phyloP scores from a whole-genome alignment of 2,797 vertebrate species.

The Gadopsis marmoratus region DNA sequence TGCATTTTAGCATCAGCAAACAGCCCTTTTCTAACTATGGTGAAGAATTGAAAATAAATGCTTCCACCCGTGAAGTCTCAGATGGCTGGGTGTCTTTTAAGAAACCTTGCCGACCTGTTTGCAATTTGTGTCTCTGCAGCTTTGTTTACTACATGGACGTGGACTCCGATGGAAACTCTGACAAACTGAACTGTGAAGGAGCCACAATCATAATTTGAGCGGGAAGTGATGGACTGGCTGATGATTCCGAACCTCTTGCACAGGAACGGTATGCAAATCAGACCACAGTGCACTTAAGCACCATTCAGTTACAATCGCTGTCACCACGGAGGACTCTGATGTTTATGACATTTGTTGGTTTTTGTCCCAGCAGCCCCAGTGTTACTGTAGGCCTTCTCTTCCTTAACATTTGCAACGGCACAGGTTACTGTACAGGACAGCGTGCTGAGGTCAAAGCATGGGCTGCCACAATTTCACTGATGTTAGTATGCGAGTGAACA shows the following conservation, averaged over 20 bases:
- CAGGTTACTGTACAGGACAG: slow-evolving; percentile 19
- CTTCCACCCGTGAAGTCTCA: no score
- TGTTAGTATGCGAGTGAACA: slow-evolving; percentile 20
- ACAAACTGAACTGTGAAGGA: slow-evolving; percentile 65
- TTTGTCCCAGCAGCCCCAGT: not conserved
- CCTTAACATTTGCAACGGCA: slow-evolving; percentile 22
- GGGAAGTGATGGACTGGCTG: slow-evolving; percentile 13
- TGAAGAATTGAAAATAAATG: no score
- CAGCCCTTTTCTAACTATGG: no score
- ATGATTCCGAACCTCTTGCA: slow-evolving; percentile 34
- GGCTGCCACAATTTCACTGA: not conserved
- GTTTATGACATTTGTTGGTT: slow-evolving; percentile 15
- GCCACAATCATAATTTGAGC: slow-evolving; percentile 30
- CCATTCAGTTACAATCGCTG: slow-evolving; percentile 5
- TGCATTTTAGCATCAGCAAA: no score
- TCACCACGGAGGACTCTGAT: slow-evolving; percentile 14
- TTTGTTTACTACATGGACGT: slow-evolving; percentile 55
- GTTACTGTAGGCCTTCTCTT: slow-evolving; percentile 11
- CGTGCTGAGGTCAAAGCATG: slow-evolving; percentile 12
- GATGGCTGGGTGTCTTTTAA: no score
- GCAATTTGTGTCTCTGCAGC: slow-evolving; percentile 61
- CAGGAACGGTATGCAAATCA: slow-evolving; percentile 34
- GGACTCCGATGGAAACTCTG: slow-evolving; percentile 43
- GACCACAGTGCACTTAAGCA: slow-evolving; percentile 13
- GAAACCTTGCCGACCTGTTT: slow-evolving; percentile 26